These are phyloP conservation scores for Acomys russatus DNA, from an alignment of 2,797 vertebrate genomes.

Conservation along the genomic window DNA sequence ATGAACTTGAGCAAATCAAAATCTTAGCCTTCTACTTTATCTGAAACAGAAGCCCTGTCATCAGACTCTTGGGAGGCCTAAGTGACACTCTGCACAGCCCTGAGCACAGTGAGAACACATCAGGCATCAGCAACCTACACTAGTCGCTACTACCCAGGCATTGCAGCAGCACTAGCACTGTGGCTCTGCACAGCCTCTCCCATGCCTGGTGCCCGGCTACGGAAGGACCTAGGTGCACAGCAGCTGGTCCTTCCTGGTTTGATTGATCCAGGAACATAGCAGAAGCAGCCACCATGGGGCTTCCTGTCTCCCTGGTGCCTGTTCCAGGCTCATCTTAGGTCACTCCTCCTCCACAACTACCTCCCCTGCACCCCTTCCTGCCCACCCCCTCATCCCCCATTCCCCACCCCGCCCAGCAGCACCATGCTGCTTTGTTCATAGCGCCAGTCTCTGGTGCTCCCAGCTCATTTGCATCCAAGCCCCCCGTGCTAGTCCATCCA, in stretches of 20 bases:
- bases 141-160: no score
- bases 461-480: background rate
- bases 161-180: no score
- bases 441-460: background rate
- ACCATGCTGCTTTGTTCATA: fast-evolving
- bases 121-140: background rate
- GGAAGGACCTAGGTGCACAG: background rate
- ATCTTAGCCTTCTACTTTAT: background rate
- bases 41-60: background rate
- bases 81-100: background rate
- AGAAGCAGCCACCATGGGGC: background rate
- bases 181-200: fast-evolving
- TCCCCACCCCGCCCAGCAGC: background rate
- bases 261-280: background rate
- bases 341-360: no score
- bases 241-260: background rate
- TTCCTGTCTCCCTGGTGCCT: background rate
- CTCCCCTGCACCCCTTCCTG: no score
- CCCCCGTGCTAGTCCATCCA: no score
- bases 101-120: background rate
- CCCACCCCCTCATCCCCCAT: no score
- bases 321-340: background rate
- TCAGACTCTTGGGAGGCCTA: background rate
- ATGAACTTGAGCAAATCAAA: background rate
- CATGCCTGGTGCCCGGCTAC: fast-evolving